Evolutionary conservation across 2,113 vertebrate genomes (phyloP).

Genomic region (Hemibagrus wyckioides): DNA sequence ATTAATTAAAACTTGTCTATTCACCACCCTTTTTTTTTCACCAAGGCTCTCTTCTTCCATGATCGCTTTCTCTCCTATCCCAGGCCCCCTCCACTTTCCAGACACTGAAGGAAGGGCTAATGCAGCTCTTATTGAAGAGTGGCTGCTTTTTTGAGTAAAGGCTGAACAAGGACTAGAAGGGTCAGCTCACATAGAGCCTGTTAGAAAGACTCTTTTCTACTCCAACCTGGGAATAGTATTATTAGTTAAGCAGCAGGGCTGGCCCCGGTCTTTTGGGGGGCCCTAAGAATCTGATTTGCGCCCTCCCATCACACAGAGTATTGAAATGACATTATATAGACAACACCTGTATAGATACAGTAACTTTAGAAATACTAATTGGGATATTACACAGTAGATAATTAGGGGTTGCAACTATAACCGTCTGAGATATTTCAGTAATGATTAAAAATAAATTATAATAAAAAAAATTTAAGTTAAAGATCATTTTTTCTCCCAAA

Average conservation of each 20-base stretch:
- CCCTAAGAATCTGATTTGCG: neutral
- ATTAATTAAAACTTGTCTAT: constrained; percentile 99
- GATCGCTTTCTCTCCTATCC: constrained; percentile 61
- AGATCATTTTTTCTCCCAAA: neutral
- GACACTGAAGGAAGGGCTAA: constrained; percentile 66
- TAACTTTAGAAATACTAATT: neutral
- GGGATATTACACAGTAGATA: neutral
- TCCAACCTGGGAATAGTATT: constrained; percentile 50
- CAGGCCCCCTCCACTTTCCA: constrained; percentile 29
- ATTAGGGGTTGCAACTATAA: neutral
- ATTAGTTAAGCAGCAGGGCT: constrained; percentile 38
- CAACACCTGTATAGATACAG: neutral
- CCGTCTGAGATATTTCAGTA: neutral
- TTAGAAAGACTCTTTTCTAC: constrained; percentile 44
- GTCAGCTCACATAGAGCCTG: constrained; percentile 58
- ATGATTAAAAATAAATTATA: neutral
- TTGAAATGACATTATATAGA: constrained; percentile 1
- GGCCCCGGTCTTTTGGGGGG: neutral
- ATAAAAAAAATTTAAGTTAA: neutral
- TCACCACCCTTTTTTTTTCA: constrained; percentile 78
- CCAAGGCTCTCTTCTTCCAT: constrained; percentile 54
- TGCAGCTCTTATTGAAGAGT: constrained; percentile 65
- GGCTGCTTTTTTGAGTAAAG: constrained; percentile 61
- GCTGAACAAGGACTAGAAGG: constrained; percentile 40
- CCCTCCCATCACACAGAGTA: neutral